These are phyloP conservation scores for Paracanthobrama guichenoti DNA, from an alignment of 2,113 vertebrate genomes.

Conservation along the genomic window DNA sequence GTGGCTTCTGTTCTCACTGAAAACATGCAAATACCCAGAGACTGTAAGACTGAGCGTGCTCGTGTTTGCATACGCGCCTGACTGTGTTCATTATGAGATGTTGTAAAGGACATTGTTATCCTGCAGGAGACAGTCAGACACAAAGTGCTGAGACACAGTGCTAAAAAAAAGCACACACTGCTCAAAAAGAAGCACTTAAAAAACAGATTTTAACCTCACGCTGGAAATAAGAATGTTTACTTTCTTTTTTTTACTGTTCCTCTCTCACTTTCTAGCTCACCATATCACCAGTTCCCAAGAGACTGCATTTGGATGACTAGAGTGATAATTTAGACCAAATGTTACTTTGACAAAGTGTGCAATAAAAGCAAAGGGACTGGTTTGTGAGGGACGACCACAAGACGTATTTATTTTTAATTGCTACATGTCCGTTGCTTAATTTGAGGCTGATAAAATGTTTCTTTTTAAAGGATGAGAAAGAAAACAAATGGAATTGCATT, in stretches of 20 bases:
- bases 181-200: background rate
- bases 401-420: constrained; percentile 49
- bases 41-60: background rate
- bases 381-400: constrained; percentile 29
- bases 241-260: background rate
- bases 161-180: background rate
- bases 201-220: background rate
- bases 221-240: constrained; percentile 6
- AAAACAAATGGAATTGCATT: constrained; percentile 44
- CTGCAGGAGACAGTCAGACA: background rate
- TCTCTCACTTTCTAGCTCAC: background rate
- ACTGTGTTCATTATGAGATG: constrained; percentile 22
- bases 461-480: constrained; percentile 34
- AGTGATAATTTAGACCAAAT: constrained; percentile 17
- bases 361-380: constrained; percentile 45
- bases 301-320: constrained; percentile 35
- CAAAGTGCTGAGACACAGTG: background rate
- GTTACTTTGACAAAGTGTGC: constrained; percentile 44
- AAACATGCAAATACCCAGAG: constrained; percentile 26
- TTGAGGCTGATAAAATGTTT: constrained; percentile 45
- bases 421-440: constrained; percentile 45
- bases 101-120: constrained; percentile 12
- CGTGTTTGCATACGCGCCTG: constrained; percentile 11
- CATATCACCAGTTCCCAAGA: constrained; percentile 1
- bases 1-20: background rate